Evolutionary conservation across 2,888 invertebrate genomes (phyloP).

Genomic region (Eupithecia exiguata): DNA sequence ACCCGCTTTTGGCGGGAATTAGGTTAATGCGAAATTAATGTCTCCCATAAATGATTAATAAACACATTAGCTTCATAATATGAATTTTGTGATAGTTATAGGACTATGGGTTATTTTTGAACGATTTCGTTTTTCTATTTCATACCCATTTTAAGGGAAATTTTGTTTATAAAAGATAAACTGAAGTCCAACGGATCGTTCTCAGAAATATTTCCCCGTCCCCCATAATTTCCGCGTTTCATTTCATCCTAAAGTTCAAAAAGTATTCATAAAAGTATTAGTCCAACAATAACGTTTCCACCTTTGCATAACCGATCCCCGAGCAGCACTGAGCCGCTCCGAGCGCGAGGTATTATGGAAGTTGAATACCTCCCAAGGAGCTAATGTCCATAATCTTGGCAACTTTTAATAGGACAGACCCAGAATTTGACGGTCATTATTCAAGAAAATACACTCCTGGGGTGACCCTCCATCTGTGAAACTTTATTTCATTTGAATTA

Average conservation of each 20-base stretch:
- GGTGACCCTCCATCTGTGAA: slow-evolving; percentile 44
- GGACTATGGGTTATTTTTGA: neutral
- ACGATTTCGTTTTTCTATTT: neutral
- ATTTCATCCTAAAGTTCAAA: slow-evolving; percentile 18
- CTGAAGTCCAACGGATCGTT: neutral
- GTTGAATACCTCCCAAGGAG: slow-evolving; percentile 73
- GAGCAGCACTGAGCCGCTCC: slow-evolving; percentile 43
- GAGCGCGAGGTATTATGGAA: slow-evolving; percentile 65
- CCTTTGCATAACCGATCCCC: slow-evolving; percentile 51
- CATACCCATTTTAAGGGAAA: neutral
- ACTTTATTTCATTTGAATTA: slow-evolving; percentile 48
- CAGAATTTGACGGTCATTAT: slow-evolving; percentile 78
- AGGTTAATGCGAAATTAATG: slow-evolving; percentile 42
- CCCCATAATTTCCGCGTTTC: slow-evolving; percentile 9
- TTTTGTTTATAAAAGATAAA: neutral
- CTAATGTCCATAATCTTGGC: slow-evolving; percentile 80
- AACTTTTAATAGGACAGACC: slow-evolving; percentile 81
- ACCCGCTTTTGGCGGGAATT: slow-evolving; percentile 41
- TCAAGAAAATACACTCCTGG: slow-evolving; percentile 75
- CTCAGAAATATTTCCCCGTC: neutral
- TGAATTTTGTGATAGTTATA: neutral
- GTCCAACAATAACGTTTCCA: slow-evolving; percentile 27
- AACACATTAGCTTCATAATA: slow-evolving; percentile 10
- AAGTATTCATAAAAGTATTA: slow-evolving; percentile 25
- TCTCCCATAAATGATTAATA: slow-evolving; percentile 26